Base-by-base conservation (phyloP, 2,888 invertebrate genomes). In the Chloromyia formosa region DNA sequence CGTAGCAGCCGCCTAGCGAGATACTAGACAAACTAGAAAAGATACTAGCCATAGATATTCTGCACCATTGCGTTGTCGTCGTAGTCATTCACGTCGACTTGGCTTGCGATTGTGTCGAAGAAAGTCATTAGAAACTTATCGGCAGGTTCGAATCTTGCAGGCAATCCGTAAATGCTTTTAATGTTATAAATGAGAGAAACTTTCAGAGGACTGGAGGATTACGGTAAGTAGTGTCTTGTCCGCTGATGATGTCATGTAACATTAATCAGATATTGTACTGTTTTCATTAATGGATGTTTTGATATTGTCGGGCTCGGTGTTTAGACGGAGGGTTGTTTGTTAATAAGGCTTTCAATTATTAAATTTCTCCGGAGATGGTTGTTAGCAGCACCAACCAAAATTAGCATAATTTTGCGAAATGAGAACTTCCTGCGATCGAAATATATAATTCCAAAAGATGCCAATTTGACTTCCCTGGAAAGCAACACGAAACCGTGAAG, bases 121-220 rank as follows among this genome's bases (percentile, higher is more conserved):
- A 56, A 71, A 71, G 71, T 71, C 71, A 71, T 71, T 71, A 56
- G 71, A 56, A 71, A 71, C 71, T 71, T 71, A 71, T 56, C 71
- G 71, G 58, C 71, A 56, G 56, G 56, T 71, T 27, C 14, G 23
- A 22, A 71, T 71, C 71, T 71, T 58, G 56, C 40, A 71, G 20
- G 58, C 42, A 71, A 71, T 71, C 56, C 71, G 71, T 56, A 56
- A 69, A 69, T 53, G 69, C 69, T 69, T 69, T 54, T 69, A 69
- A 66, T 49, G 49, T 66, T 66, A 66, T 66, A 66, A 66, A 66
- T 66, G 66, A 66, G 66, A 66, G 66, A 66, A 66, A 66, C 66
- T 66, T 66, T 66, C 49, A 7, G 66, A 22, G 49, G 49, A 66
- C 66, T 45, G 66, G 45, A 66, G 66, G 49, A 66, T 66, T 66